Evolutionary conservation across 2,888 invertebrate species (phyloP).

Genomic region (Isoperla grammatica): DNA sequence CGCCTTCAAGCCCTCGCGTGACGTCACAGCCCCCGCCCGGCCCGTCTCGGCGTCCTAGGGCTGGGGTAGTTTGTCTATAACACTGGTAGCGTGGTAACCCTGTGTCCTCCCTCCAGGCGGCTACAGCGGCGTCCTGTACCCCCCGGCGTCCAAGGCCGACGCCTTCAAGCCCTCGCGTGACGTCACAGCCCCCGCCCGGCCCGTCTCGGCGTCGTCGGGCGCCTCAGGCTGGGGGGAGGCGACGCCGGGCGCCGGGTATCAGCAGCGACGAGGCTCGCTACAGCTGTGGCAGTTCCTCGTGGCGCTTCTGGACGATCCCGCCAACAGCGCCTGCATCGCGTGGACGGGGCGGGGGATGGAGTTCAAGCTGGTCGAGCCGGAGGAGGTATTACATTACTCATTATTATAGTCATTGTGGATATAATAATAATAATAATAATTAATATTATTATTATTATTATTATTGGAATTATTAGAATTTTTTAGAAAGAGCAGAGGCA

Average conservation of each 20-base stretch:
- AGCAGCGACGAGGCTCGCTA: slow-evolving; percentile 72
- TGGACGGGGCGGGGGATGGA: slow-evolving; percentile 96
- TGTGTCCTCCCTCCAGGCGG: neutral
- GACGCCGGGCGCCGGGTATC: slow-evolving; percentile 34
- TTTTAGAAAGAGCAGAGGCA: too few relatives aligned
- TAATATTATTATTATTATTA: too few relatives aligned
- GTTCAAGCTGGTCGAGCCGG: slow-evolving; percentile 93
- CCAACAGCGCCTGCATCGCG: slow-evolving; percentile 75
- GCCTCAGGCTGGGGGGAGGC: slow-evolving; percentile 24
- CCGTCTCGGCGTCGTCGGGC: slow-evolving; percentile 24
- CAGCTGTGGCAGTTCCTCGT: slow-evolving; percentile 96
- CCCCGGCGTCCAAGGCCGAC: slow-evolving; percentile 5
- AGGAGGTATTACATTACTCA: too few relatives aligned
- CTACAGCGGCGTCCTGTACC: neutral
- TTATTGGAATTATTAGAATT: too few relatives aligned
- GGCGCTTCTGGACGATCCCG: slow-evolving; percentile 65
- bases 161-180: neutral
- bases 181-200: slow-evolving; percentile 9
- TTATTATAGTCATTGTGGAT: too few relatives aligned
- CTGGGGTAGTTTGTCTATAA: too few relatives aligned
- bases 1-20: neutral
- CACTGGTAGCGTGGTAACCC: too few relatives aligned
- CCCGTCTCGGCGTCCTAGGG: slow-evolving; percentile 24
- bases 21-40: slow-evolving; percentile 4
- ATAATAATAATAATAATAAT: too few relatives aligned